Conservation (phyloP, 2,888 invertebrate species). For the Nysson spinosus region DNA sequence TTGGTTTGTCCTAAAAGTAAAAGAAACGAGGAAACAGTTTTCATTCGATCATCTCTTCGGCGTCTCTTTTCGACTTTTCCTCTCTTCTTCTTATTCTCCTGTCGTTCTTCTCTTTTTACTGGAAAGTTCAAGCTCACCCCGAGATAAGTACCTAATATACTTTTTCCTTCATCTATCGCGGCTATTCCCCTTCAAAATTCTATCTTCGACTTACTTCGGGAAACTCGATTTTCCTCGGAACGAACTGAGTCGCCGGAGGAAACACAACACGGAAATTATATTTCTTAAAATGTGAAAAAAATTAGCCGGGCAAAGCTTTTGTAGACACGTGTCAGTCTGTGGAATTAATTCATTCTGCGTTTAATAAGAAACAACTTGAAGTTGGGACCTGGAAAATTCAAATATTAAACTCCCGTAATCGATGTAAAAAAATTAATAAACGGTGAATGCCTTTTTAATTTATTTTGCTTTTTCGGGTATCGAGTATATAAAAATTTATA, state of each 20-base stretch:
- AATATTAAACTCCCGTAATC: too few species aligned
- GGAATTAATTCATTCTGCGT: too few species aligned
- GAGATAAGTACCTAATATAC: conserved; percentile 30
- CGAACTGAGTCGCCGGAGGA: neutral
- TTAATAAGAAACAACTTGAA: too few species aligned
- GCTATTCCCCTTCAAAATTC: conserved; percentile 15
- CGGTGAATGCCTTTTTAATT: too few species aligned
- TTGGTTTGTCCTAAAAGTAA: conserved; percentile 1
- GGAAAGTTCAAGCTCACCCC: conserved; percentile 4
- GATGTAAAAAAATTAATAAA: too few species aligned
- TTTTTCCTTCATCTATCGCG: conserved; percentile 23
- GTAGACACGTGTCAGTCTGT: too few species aligned
- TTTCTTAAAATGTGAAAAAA: too few species aligned
- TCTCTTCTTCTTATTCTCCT: conserved; percentile 1
- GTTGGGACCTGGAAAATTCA: too few species aligned
- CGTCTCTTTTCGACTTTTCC: too few species aligned
- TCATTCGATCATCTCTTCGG: neutral
- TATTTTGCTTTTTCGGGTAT: too few species aligned
- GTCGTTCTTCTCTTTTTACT: conserved; percentile 1
- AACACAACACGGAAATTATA: conserved; percentile 17
- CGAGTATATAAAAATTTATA: too few species aligned
- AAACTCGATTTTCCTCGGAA: conserved; percentile 36
- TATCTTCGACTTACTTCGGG: conserved; percentile 16
- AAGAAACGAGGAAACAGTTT: conserved; percentile 11
- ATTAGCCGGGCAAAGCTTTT: too few species aligned